A percentile compares a stretch with the other conserved stretches of the same genome.
Evolutionary conservation across 2,888 invertebrate genomes (phyloP).

Genomic region (Agrotis clavis): DNA sequence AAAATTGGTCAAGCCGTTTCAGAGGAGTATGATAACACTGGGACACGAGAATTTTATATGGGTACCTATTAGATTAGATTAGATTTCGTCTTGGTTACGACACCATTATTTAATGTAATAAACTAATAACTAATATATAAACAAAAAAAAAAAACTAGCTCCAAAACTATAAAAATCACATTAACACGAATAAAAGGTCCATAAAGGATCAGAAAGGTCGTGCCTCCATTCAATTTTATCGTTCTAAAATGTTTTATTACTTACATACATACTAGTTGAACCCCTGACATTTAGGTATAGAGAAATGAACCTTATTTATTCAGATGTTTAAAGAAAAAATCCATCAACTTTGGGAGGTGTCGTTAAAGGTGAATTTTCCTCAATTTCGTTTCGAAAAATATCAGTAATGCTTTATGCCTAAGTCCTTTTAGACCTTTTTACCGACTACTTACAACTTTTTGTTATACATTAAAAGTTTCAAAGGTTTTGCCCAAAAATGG

Average conservation of each 20-base stretch:
- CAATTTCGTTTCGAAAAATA: background rate
- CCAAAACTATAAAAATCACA: slow-evolving; percentile 28
- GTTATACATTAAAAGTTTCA: background rate
- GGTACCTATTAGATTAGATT: too few relatives aligned
- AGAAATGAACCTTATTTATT: background rate
- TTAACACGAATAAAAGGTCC: slow-evolving; percentile 27
- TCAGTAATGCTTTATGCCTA: background rate
- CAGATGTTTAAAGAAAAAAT: too few relatives aligned
- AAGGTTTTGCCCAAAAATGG: background rate
- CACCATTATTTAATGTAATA: slow-evolving; percentile 5
- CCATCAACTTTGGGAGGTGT: background rate
- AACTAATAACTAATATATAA: background rate
- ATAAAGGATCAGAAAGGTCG: slow-evolving; percentile 30
- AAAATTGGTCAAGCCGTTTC: too few relatives aligned
- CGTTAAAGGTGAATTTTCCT: background rate
- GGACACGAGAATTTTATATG: too few relatives aligned
- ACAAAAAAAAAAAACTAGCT: background rate
- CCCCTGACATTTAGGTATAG: slow-evolving; percentile 12
- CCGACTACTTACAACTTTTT: background rate
- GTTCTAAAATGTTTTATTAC: slow-evolving; percentile 36
- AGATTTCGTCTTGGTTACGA: background rate
- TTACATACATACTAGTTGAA: slow-evolving; percentile 7
- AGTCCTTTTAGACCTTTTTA: background rate
- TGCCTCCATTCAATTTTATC: slow-evolving; percentile 15
- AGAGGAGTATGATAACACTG: too few relatives aligned